Evolutionary conservation across 2,888 invertebrate genomes (phyloP).

Genomic region (Euphydryas editha): DNA sequence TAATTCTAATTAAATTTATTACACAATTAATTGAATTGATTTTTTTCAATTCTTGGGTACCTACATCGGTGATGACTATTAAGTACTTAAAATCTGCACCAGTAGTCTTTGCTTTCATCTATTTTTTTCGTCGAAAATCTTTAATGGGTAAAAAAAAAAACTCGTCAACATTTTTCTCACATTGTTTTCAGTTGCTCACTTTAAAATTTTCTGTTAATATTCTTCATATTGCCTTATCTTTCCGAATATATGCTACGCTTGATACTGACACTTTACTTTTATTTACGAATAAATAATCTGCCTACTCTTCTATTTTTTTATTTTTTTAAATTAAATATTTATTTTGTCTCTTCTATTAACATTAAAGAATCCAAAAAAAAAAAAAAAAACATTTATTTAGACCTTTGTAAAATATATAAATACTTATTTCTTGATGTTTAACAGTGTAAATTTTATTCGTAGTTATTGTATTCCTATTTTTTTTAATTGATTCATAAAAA

Average conservation of each 20-base stretch:
- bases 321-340: too few relatives aligned
- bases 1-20: too few relatives aligned
- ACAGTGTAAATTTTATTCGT: too few relatives aligned
- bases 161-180: conserved; percentile 26
- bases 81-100: conserved; percentile 28
- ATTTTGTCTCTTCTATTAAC: too few relatives aligned
- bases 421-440: too few relatives aligned
- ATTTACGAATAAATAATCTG: background rate
- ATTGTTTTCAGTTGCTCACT: conserved; percentile 46
- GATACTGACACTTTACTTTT: conserved; percentile 37
- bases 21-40: background rate
- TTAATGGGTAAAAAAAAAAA: conserved; percentile 31
- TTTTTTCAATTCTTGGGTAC: conserved; percentile 3
- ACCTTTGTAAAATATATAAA: too few relatives aligned
- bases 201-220: conserved; percentile 59
- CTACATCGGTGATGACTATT: conserved; percentile 22
- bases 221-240: conserved; percentile 49
- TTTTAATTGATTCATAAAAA: too few relatives aligned
- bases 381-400: too few relatives aligned
- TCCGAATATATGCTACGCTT: conserved; percentile 41
- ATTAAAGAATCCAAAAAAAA: too few relatives aligned
- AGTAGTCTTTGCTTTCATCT: conserved; percentile 27
- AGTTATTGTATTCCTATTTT: too few relatives aligned
- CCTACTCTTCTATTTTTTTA: background rate
- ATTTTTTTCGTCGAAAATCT: conserved; percentile 33